Conservation (phyloP, 2,888 invertebrate species). For the Orthonychiurus folsomi region DNA sequence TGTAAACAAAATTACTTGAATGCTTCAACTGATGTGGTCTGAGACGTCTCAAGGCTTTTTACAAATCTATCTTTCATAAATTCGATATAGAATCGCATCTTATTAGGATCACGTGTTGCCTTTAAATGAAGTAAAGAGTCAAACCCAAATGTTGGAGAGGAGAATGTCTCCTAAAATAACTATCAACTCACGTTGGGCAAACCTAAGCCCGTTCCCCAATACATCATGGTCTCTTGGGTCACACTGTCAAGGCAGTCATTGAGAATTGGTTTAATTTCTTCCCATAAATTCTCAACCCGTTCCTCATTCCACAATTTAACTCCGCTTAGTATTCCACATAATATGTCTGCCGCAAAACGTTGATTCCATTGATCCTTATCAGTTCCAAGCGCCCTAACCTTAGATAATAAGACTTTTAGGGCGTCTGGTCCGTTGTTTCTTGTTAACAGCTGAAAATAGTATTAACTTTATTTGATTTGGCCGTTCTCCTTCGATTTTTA, state of each 20-base stretch:
- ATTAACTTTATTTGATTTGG: no score
- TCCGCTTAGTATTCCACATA: slow-evolving; percentile 50
- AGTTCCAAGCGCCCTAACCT: slow-evolving; percentile 42
- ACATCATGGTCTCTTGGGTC: slow-evolving; percentile 46
- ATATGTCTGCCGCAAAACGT: slow-evolving; percentile 50
- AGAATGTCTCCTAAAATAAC: background rate
- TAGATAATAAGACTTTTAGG: slow-evolving; percentile 22
- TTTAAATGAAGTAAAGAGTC: slow-evolving; percentile 12
- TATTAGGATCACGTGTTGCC: slow-evolving; percentile 39
- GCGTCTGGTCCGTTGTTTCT: slow-evolving; percentile 35
- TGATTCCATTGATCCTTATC: slow-evolving; percentile 49
- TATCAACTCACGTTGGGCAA: slow-evolving; percentile 30
- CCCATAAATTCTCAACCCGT: slow-evolving; percentile 45
- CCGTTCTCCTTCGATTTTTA: no score
- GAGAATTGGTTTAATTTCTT: slow-evolving; percentile 46
- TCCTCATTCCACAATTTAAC: slow-evolving; percentile 49
- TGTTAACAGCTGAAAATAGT: slow-evolving; percentile 20
- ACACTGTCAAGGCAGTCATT: slow-evolving; percentile 46
- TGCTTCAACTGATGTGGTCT: slow-evolving; percentile 38
- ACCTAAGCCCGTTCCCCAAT: slow-evolving; percentile 45
- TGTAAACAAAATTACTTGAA: slow-evolving; percentile 29
- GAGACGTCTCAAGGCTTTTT: slow-evolving; percentile 36
- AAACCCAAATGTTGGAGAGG: background rate
- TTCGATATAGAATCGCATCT: slow-evolving; percentile 36
- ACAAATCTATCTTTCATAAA: slow-evolving; percentile 35